These are phyloP conservation scores for Sarcophaga peregrina DNA, from an alignment of 1,140 invertebrate genomes.

Conservation along the genomic window DNA sequence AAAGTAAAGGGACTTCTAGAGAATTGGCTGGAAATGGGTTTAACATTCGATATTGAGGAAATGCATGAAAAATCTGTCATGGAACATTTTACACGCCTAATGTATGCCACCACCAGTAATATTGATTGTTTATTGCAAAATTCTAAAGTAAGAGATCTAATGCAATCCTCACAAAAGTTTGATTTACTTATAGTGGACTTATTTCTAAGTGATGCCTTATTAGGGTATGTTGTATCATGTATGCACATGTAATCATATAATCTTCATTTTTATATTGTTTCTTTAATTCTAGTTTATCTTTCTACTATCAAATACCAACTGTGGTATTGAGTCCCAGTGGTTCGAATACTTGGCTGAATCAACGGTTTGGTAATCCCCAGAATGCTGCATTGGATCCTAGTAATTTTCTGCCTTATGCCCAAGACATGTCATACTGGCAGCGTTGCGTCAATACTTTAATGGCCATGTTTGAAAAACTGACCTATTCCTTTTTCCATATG, in stretches of 20 bases:
- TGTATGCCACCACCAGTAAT: slow-evolving; percentile 61
- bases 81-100: slow-evolving; percentile 58
- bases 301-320: slow-evolving; percentile 71
- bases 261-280: neutral
- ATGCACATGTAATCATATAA: neutral
- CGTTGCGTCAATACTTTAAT: slow-evolving; percentile 69
- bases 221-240: slow-evolving; percentile 53
- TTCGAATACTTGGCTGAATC: slow-evolving; percentile 73
- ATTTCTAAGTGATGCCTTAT: slow-evolving; percentile 61
- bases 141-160: slow-evolving; percentile 52
- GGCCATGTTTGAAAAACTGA: slow-evolving; percentile 60
- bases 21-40: slow-evolving; percentile 67
- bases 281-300: slow-evolving; percentile 67
- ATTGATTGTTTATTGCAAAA: slow-evolving; percentile 57
- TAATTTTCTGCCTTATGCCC: slow-evolving; percentile 69
- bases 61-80: slow-evolving; percentile 55
- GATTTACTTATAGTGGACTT: slow-evolving; percentile 61
- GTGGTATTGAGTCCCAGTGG: slow-evolving; percentile 71
- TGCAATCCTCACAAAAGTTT: slow-evolving; percentile 57
- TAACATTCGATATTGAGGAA: slow-evolving; percentile 59
- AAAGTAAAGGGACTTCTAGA: slow-evolving; percentile 55
- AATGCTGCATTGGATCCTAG: slow-evolving; percentile 72
- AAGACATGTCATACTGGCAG: slow-evolving; percentile 72
- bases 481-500: slow-evolving; percentile 62
- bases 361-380: slow-evolving; percentile 73